phyloP scores from a whole-genome alignment of 2,113 vertebrate genomes.

The Stomatorhinus ivindoensis region DNA sequence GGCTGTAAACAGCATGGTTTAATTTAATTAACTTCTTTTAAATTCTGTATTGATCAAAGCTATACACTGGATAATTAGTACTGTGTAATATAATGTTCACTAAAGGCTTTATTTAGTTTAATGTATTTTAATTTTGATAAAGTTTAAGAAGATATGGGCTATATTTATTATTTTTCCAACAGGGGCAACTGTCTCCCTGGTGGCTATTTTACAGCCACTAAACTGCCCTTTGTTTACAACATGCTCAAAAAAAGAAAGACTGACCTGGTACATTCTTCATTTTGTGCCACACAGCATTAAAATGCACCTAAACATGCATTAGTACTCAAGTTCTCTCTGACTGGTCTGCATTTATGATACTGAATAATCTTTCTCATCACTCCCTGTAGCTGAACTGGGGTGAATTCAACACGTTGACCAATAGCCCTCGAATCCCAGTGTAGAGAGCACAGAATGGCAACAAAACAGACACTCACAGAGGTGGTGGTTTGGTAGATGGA shows the following conservation, averaged over 20 bases:
- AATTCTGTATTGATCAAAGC: not conserved
- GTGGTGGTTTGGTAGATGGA: slow-evolving; percentile 54
- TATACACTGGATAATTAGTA: slow-evolving; percentile 12
- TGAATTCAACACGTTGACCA: not conserved
- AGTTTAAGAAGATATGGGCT: not conserved
- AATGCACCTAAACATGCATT: not conserved
- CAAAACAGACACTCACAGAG: slow-evolving; percentile 51
- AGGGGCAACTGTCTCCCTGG: not conserved
- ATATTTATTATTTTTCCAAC: not conserved
- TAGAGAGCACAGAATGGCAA: not conserved
- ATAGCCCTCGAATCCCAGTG: not conserved
- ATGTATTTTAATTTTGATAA: not conserved
- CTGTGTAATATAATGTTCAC: not conserved
- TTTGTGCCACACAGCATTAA: not conserved
- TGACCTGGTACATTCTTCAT: not conserved
- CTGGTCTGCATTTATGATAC: not conserved
- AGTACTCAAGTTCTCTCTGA: not conserved
- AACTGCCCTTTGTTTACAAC: not conserved
- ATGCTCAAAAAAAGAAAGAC: not conserved
- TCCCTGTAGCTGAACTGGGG: not conserved
- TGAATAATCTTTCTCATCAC: not conserved
- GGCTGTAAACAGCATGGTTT: not conserved
- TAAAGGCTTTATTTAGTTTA: not conserved
- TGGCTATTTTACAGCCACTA: not conserved
- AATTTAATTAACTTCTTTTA: not conserved